Base-by-base conservation (phyloP, 2,888 invertebrate species). In the Aphidoletes aphidimyza region DNA sequence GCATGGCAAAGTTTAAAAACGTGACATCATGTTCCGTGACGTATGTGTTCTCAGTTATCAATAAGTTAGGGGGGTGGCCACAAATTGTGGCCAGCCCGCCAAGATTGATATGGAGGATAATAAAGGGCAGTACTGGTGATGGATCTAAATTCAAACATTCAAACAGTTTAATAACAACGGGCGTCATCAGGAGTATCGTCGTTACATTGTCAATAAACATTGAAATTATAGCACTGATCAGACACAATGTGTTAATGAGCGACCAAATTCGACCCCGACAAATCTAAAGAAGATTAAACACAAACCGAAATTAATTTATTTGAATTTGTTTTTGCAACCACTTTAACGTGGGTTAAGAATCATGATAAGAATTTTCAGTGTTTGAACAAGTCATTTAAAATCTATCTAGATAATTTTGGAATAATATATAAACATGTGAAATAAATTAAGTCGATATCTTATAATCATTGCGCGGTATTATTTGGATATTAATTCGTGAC, bases 41-140 rank as follows among this genome's bases (percentile, higher is more conserved):
- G 0, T 11, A 39, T 9, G n/a, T 39, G 36, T 0, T 17, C 0
- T 54, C 30, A 37, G n/a, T n/a, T n/a, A n/a, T n/a, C 17, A n/a
- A 1, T n/a, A n/a, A n/a, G n/a, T n/a, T n/a, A n/a, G n/a, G n/a
- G n/a, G n/a, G n/a, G n/a, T n/a, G n/a, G n/a, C n/a, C n/a, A n/a
- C n/a, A n/a, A n/a, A n/a, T n/a, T n/a, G n/a, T n/a, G n/a, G n/a
- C n/a, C n/a, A n/a, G n/a, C n/a, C n/a, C n/a, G n/a, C n/a, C n/a
- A n/a, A n/a, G n/a, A n/a, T 98, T 98, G 26, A 96, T 96, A 89
- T 95, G 97, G 87, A 97, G 93, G 83, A 97, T 94, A 93, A 96
- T 95, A 0, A 95, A 94, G 91, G 97, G 97, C 84, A 98, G 89
- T 83, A 97, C 94, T 1, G 96, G 96, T 0, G 95, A 94, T 0